A percentile compares a stretch with the other conserved stretches of the same genome.
phyloP scores from a whole-genome alignment of 2,797 vertebrate genomes.

The Sciaenops ocellatus region DNA sequence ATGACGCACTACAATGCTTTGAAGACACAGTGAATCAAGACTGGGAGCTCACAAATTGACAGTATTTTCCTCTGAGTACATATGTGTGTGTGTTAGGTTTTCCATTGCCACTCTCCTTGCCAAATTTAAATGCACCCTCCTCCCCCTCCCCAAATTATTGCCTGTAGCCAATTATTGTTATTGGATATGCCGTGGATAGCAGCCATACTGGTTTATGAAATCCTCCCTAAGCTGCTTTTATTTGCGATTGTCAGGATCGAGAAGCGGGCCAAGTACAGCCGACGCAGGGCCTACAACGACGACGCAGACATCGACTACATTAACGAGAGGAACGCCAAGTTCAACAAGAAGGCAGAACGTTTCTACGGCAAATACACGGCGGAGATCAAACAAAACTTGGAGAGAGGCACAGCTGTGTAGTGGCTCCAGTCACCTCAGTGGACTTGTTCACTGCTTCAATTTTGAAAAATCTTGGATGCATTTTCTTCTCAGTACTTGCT shows the following conservation, averaged over 20 bases:
- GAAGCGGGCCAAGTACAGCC: constrained; percentile 95
- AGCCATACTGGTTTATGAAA: constrained; percentile 43
- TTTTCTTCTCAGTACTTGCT: not conserved
- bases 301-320: constrained; percentile 99
- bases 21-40: constrained; percentile 71
- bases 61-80: constrained; percentile 55
- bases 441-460: not conserved
- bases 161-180: constrained; percentile 63
- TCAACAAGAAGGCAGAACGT: constrained; percentile 98
- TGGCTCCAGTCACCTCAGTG: not conserved
- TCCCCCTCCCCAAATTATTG: constrained; percentile 48
- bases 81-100: constrained; percentile 44
- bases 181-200: constrained; percentile 54
- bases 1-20: constrained; percentile 81
- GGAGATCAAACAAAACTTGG: constrained; percentile 98
- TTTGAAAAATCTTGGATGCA: not conserved
- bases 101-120: constrained; percentile 54
- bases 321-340: constrained; percentile 98
- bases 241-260: constrained; percentile 89
- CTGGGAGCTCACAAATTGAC: constrained; percentile 67
- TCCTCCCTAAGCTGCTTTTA: constrained; percentile 48
- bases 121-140: constrained; percentile 57
- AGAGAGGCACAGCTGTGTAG: constrained; percentile 96
- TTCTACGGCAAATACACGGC: constrained; percentile 99
- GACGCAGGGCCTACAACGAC: constrained; percentile 95